A percentile compares a stretch with the other conserved stretches of the same genome.
These are phyloP conservation scores for Crotalus horridus DNA, from an alignment of 2,113 vertebrate species.

Conservation along the genomic window DNA sequence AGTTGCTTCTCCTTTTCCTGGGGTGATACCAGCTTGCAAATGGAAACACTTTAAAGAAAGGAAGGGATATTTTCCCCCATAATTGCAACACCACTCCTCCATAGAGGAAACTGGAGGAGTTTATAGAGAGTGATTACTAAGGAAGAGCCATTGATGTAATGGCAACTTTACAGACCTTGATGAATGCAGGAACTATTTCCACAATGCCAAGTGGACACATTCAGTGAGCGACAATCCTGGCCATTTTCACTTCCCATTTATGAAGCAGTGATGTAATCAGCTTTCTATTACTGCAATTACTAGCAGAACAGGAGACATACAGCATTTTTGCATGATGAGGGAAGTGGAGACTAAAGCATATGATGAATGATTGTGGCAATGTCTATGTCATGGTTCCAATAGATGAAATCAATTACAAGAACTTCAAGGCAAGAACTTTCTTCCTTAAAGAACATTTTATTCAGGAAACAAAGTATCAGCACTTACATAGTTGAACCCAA, in stretches of 20 bases:
- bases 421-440: too few relatives aligned
- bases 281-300: background rate
- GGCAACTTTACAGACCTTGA: background rate
- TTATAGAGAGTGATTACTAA: background rate
- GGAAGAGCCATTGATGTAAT: background rate
- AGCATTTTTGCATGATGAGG: background rate
- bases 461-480: too few relatives aligned
- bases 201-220: background rate
- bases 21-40: background rate
- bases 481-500: too few relatives aligned
- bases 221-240: background rate
- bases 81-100: background rate
- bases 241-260: background rate
- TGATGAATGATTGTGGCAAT: too few relatives aligned
- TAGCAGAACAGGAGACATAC: background rate
- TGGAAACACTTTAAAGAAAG: too few relatives aligned
- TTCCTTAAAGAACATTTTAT: too few relatives aligned
- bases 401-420: too few relatives aligned
- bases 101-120: background rate
- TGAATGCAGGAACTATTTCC: background rate
- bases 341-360: too few relatives aligned
- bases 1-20: background rate
- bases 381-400: too few relatives aligned
- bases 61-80: accelerated
- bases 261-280: background rate